A percentile compares a stretch with the other conserved stretches of the same genome.
These are phyloP conservation scores for Drosophila sproati DNA, from an alignment of 1,140 invertebrate genomes.

Conservation along the genomic window DNA sequence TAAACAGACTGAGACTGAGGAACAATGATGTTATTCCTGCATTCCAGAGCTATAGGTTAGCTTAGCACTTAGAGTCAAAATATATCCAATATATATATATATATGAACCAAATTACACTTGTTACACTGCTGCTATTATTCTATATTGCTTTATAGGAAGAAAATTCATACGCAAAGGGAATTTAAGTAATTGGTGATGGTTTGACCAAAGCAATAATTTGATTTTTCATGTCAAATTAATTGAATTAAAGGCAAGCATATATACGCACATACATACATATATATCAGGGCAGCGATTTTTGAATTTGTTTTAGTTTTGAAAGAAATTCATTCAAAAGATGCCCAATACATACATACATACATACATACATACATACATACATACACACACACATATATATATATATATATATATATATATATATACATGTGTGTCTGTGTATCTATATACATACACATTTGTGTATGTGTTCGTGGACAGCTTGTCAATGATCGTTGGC, in stretches of 20 bases:
- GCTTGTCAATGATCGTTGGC: constrained; percentile 21
- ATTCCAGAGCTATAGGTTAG: too few species aligned
- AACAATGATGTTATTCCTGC: too few species aligned
- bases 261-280: not conserved
- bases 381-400: too few species aligned
- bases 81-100: too few species aligned
- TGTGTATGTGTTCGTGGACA: constrained; percentile 3
- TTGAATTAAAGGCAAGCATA: constrained; percentile 68
- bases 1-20: too few species aligned
- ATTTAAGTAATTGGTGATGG: not conserved
- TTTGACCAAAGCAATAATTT: not conserved
- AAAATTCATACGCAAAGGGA: not conserved
- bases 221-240: constrained; percentile 58
- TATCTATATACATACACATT: too few species aligned
- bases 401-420: too few species aligned
- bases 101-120: too few species aligned
- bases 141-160: not conserved
- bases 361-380: too few species aligned
- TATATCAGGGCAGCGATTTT: constrained; percentile 9
- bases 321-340: constrained; percentile 69
- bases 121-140: too few species aligned
- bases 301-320: constrained; percentile 9
- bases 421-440: constrained; percentile 2
- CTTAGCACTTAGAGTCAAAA: too few species aligned
- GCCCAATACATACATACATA: not conserved